Evolutionary conservation across 2,888 invertebrate genomes (phyloP).

Genomic region (Macropis europaea): DNA sequence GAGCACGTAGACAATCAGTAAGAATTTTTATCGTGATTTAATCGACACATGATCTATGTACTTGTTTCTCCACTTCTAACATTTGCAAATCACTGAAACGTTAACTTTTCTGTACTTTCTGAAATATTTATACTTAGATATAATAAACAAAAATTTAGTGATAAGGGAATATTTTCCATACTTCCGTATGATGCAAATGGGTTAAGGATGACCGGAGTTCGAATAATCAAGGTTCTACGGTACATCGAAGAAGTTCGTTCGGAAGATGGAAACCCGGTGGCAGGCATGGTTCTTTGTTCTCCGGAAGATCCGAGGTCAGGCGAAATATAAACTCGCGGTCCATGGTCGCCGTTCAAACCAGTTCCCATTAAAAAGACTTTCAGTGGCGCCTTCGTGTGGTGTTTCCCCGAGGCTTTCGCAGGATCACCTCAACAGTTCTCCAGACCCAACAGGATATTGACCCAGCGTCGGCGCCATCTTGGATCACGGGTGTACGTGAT

Average conservation of each 20-base stretch:
- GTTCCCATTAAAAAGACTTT: slow-evolving; percentile 62
- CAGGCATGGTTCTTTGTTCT: slow-evolving; percentile 59
- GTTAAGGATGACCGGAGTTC: no score
- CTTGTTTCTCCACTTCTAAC: no score
- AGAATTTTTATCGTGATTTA: no score
- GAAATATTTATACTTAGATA: no score
- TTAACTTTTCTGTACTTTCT: no score
- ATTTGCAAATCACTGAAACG: no score
- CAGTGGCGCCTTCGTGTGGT: slow-evolving; percentile 59
- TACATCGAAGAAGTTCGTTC: background rate
- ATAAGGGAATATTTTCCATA: no score
- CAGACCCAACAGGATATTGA: slow-evolving; percentile 80
- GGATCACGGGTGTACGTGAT: slow-evolving; percentile 72
- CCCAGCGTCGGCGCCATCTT: slow-evolving; percentile 75
- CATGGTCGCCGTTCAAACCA: slow-evolving; percentile 63
- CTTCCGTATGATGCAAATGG: no score
- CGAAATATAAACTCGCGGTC: slow-evolving; percentile 58
- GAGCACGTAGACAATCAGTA: no score
- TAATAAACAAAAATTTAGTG: no score
- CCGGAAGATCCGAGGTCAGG: slow-evolving; percentile 58
- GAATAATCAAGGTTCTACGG: no score
- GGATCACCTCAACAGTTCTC: slow-evolving; percentile 73
- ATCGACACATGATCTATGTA: no score
- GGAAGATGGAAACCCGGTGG: slow-evolving; percentile 40
- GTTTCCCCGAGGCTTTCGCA: slow-evolving; percentile 57